Evolutionary conservation across 2,113 vertebrate genomes (phyloP).

Genomic region (Zonotrichia leucophrys): DNA sequence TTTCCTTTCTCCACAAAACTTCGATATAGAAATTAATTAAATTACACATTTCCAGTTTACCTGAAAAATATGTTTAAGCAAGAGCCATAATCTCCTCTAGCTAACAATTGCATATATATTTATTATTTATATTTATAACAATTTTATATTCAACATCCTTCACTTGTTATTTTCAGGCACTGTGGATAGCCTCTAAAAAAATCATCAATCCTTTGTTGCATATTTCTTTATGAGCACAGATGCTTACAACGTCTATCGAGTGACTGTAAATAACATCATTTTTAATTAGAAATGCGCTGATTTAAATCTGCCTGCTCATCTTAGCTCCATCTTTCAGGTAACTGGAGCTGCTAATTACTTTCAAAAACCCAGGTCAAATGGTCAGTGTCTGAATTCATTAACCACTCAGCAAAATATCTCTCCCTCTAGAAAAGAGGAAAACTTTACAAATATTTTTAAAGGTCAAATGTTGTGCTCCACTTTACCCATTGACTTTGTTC

Average conservation of each 20-base stretch:
- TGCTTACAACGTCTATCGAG: conserved; percentile 70
- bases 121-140: background rate
- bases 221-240: conserved; percentile 74
- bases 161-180: conserved; percentile 64
- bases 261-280: conserved; percentile 78
- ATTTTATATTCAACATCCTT: conserved; percentile 54
- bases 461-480: background rate
- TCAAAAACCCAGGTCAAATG: conserved; percentile 60
- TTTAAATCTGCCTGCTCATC: conserved; percentile 68
- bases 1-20: conserved; percentile 47
- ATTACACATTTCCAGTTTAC: conserved; percentile 57
- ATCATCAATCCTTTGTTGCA: conserved; percentile 65
- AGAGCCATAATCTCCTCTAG: conserved; percentile 56
- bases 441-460: conserved; percentile 53
- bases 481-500: background rate
- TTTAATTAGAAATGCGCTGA: conserved; percentile 72
- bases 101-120: conserved; percentile 5
- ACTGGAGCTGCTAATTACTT: conserved; percentile 74
- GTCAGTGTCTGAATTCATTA: conserved; percentile 67
- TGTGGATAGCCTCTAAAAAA: conserved; percentile 74
- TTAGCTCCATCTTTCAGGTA: conserved; percentile 75
- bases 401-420: conserved; percentile 42
- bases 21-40: conserved; percentile 51
- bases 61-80: conserved; percentile 65
- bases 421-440: conserved; percentile 1